Evolutionary conservation across 2,888 invertebrate genomes (phyloP).

Genomic region (Tenthredo livida): DNA sequence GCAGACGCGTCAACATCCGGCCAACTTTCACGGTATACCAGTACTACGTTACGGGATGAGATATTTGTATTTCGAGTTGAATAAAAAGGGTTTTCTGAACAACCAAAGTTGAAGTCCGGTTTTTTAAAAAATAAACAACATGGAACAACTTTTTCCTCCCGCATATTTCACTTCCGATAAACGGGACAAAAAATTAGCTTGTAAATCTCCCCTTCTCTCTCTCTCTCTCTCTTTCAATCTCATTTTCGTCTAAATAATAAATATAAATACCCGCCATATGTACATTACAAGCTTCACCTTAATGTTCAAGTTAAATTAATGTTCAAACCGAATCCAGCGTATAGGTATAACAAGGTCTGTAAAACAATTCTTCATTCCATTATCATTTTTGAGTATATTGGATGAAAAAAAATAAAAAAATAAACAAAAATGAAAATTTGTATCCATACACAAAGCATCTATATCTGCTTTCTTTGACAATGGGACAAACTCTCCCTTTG

Average conservation of each 20-base stretch:
- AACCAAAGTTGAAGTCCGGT: neutral
- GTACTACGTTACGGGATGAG: neutral
- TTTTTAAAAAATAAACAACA: neutral
- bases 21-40: neutral
- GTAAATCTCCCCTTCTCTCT: constrained; percentile 13
- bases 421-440: too few relatives aligned
- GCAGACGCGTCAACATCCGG: neutral
- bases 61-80: neutral
- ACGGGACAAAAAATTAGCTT: constrained; percentile 1
- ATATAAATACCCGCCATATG: neutral
- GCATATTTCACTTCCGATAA: neutral
- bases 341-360: too few relatives aligned
- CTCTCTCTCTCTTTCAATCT: neutral
- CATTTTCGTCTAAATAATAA: constrained; percentile 9
- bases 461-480: neutral
- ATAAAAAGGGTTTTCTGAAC: neutral
- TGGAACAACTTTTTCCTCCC: neutral
- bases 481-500: neutral
- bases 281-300: neutral
- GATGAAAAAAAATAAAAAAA: too few relatives aligned
- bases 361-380: neutral
- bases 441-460: too few relatives aligned
- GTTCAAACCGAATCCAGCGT: too few relatives aligned
- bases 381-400: neutral
- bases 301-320: neutral